Percentiles rank a stretch among this genome's conserved stretches.
These are phyloP conservation scores for Nanger granti DNA, from an alignment of 2,113 vertebrate genomes.

Conservation along the genomic window DNA sequence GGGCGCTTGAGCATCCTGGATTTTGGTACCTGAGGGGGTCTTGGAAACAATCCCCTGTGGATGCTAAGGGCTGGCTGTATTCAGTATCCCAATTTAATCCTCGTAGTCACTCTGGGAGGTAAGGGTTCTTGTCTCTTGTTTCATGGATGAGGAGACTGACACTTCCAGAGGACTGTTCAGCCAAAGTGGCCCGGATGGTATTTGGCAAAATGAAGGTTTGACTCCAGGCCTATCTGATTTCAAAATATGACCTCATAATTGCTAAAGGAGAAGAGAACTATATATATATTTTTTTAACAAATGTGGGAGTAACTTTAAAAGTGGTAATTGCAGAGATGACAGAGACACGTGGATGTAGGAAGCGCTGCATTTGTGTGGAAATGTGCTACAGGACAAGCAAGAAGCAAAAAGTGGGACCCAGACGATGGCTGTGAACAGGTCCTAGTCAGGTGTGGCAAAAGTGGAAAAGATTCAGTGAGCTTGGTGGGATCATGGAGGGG, in stretches of 20 bases:
- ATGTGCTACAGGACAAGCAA: not conserved
- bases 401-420: accelerated
- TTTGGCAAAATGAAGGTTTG: not conserved
- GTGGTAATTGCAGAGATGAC: not conserved
- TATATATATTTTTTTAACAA: not conserved
- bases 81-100: not conserved
- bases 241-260: not conserved
- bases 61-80: not conserved
- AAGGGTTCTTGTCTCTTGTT: not conserved
- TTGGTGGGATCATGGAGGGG: not conserved
- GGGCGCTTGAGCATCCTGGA: not conserved
- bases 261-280: not conserved
- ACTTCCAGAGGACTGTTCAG: not conserved
- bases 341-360: not conserved
- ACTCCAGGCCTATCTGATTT: not conserved
- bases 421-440: too few species aligned
- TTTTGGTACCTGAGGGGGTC: not conserved
- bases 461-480: not conserved
- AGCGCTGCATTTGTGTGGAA: not conserved
- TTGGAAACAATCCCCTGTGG: not conserved
- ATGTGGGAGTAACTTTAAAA: not conserved
- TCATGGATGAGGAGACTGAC: not conserved
- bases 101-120: not conserved
- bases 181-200: not conserved
- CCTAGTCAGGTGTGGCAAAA: not conserved